A percentile compares a stretch with the other conserved stretches of the same genome.
These are phyloP conservation scores for Himalopsyche tibetana DNA, from an alignment of 2,888 invertebrate genomes.

Conservation along the genomic window DNA sequence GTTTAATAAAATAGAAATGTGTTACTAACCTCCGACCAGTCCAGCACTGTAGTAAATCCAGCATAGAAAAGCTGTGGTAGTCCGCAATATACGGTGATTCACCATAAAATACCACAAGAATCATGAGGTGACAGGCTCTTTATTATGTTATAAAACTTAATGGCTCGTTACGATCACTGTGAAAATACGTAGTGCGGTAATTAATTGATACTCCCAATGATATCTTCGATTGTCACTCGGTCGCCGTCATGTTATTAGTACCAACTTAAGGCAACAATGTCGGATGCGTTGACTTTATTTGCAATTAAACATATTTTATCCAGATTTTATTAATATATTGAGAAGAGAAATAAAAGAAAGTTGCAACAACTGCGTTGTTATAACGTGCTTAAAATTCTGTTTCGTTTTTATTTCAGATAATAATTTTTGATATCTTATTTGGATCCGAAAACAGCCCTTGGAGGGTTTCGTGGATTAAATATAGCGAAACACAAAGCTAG, in stretches of 20 bases:
- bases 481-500: neutral
- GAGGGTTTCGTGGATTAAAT: constrained; percentile 13
- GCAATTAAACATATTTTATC: constrained; percentile 20
- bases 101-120: constrained; percentile 31
- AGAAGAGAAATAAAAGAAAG: neutral
- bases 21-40: constrained; percentile 45
- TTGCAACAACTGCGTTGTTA: neutral
- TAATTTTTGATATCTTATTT: constrained; percentile 51
- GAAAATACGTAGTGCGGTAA: neutral
- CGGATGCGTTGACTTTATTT: constrained; percentile 37
- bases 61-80: neutral
- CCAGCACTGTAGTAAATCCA: neutral
- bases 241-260: constrained; percentile 54
- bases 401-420: constrained; percentile 61
- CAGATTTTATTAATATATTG: neutral
- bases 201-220: neutral
- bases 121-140: constrained; percentile 36
- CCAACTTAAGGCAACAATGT: constrained; percentile 57
- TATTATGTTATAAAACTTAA: neutral
- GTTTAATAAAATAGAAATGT: constrained; percentile 42
- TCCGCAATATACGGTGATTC: constrained; percentile 39
- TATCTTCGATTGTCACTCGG: constrained; percentile 50
- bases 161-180: constrained; percentile 1
- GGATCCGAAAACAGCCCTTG: constrained; percentile 46
- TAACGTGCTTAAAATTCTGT: neutral